Percentiles rank a stretch among this genome's conserved stretches.
Evolutionary conservation across 2,888 invertebrate species (phyloP).

Genomic region (Dusona sp.): DNA sequence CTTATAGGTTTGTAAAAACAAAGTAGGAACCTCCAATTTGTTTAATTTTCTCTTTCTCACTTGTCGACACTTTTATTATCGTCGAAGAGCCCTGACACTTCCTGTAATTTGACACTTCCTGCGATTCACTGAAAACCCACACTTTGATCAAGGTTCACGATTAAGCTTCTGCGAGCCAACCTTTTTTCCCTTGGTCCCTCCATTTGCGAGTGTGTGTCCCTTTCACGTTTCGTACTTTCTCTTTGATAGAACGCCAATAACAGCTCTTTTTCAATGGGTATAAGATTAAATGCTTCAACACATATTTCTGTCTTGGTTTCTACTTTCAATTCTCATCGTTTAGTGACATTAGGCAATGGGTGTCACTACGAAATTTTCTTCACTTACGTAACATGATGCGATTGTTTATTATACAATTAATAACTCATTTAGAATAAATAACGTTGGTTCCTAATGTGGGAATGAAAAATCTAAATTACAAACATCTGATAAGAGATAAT

Average conservation of each 20-base stretch:
- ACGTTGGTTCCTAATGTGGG: no score
- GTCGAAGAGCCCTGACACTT: slow-evolving; percentile 4
- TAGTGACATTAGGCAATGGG: background rate
- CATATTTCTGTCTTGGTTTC: background rate
- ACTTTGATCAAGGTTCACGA: slow-evolving; percentile 4
- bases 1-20: background rate
- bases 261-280: background rate
- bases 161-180: background rate
- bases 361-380: background rate
- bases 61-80: background rate
- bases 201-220: background rate
- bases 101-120: slow-evolving; percentile 26
- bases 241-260: background rate
- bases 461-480: background rate
- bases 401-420: no score
- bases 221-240: background rate
- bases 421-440: no score
- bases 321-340: background rate
- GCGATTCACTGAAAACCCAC: slow-evolving; percentile 20
- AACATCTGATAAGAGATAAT: slow-evolving; percentile 2
- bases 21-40: background rate
- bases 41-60: background rate
- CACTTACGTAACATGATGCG: background rate
- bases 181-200: background rate
- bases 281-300: background rate